Evolutionary conservation across 2,888 invertebrate genomes (phyloP), one percentile per base, ranked within the genome.

Genomic region (Gerris lacustris): DNA sequence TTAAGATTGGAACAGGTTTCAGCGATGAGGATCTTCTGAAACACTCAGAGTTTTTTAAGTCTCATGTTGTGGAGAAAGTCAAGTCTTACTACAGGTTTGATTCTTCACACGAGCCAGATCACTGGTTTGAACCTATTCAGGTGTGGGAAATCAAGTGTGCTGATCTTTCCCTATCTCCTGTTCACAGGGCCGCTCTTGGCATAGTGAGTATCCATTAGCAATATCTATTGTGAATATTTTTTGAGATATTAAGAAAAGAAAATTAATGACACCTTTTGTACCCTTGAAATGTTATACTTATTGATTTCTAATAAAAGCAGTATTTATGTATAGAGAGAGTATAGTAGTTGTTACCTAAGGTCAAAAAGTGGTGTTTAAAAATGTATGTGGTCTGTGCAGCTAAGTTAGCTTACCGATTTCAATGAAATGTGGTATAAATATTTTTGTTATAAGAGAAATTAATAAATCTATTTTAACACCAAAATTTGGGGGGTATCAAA

Each of bases 71-170:
- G 64, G 82, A 86, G 0, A 83, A 84, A 55, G 88, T 95, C 0
- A 89, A 89, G 79, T 85, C 87, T 0, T 95, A 96, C 79, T 94
- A 92, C 78, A 84, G 88, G 67, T 96, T 83, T 80, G 94, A 95
- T 80, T 75, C 80, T 0, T 82, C 85, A 6, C 86, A 90, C 76
- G 83, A 85, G 77, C 91, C 96, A 1, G 96, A 96, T 83, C 90
- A 88, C 78, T 96, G 96, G 96, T 89, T 96, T 79, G 87, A 88
- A 75, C 86, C 94, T 5, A 87, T 87, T 17, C 86, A 89, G 80
- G 96, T 99, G 71, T 96, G 96, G 95, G 97, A 97, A 84, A 87
- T 97, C 70, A 95, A 96, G 80, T 95, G 96, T 80, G 98, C 98
- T 0, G 98, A 99, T 85, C 85, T 99, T 72, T 97, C 97, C 6